Percentiles rank a stretch among this genome's conserved stretches.
These are phyloP conservation scores for Adrianichthys oophorus DNA, from an alignment of 2,797 vertebrate species.

Conservation along the genomic window DNA sequence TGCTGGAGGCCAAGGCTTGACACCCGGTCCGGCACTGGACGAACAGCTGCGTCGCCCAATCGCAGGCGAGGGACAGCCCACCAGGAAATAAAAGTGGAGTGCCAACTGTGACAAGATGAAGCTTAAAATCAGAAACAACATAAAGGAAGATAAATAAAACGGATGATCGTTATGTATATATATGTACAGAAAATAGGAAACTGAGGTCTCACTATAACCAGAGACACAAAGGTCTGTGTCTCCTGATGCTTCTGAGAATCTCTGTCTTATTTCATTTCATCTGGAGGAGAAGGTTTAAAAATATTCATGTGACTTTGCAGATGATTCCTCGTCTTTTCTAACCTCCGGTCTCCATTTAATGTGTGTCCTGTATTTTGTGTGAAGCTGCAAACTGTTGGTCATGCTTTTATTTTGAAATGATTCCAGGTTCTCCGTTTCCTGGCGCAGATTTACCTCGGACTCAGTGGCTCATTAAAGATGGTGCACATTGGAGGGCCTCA, in stretches of 20 bases:
- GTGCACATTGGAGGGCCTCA: slow-evolving; percentile 58
- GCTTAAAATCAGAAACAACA: slow-evolving; percentile 41
- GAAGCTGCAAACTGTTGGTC: slow-evolving; percentile 65
- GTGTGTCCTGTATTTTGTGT: slow-evolving; percentile 74
- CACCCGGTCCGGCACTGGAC: slow-evolving; percentile 80
- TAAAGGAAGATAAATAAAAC: slow-evolving; percentile 29
- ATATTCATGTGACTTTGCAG: slow-evolving; percentile 64
- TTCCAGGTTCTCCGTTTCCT: slow-evolving; percentile 46
- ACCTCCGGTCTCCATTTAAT: slow-evolving; percentile 65
- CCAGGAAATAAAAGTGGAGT: slow-evolving; percentile 48
- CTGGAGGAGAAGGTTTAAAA: slow-evolving; percentile 57
- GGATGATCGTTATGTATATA: slow-evolving; percentile 71
- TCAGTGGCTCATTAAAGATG: slow-evolving; percentile 52
- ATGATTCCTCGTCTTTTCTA: slow-evolving; percentile 52
- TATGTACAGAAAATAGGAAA: slow-evolving; percentile 75
- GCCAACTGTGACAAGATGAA: slow-evolving; percentile 62
- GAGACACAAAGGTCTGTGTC: slow-evolving; percentile 68
- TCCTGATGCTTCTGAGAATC: slow-evolving; percentile 71
- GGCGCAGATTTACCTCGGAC: slow-evolving; percentile 67
- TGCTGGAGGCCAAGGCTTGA: slow-evolving; percentile 96
- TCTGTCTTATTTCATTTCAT: slow-evolving; percentile 68
- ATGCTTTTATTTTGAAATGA: slow-evolving; percentile 57
- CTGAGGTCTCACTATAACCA: slow-evolving; percentile 68
- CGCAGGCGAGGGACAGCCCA: slow-evolving; percentile 74
- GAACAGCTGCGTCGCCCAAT: slow-evolving; percentile 74